A percentile compares a stretch with the other conserved stretches of the same genome.
These are phyloP conservation scores for Octomys mimax DNA, from an alignment of 2,797 vertebrate genomes.

Conservation along the genomic window DNA sequence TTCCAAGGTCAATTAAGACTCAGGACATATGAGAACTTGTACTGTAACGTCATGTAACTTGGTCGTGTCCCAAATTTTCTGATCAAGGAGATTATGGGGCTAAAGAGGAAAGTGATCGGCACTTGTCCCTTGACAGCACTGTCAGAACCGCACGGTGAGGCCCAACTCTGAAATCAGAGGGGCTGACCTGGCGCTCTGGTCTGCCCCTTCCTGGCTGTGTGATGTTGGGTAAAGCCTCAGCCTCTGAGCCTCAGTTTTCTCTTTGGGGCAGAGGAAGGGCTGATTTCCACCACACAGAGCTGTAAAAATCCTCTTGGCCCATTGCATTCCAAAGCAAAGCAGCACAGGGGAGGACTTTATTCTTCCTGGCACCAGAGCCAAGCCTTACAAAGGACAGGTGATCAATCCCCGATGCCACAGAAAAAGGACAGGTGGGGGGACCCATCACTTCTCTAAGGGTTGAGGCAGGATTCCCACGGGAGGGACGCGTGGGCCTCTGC, in stretches of 20 bases:
- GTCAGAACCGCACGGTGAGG: neutral
- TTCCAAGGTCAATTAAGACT: too few relatives aligned
- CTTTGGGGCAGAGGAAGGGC: neutral
- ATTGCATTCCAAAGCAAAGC: neutral
- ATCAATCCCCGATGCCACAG: too few relatives aligned
- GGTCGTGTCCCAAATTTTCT: too few relatives aligned
- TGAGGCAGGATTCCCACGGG: neutral
- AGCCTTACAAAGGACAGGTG: slow-evolving; percentile 22
- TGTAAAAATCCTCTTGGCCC: neutral
- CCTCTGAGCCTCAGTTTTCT: slow-evolving; percentile 43
- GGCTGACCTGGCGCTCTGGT: neutral
- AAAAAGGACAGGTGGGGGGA: neutral
- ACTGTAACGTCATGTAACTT: too few relatives aligned
- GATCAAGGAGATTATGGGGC: too few relatives aligned
- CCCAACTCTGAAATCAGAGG: neutral
- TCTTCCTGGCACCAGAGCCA: neutral
- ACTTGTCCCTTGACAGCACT: neutral
- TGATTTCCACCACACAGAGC: neutral
- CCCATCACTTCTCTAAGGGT: neutral
- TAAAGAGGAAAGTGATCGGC: too few relatives aligned
- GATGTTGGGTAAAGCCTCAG: neutral
- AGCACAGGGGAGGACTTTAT: neutral
- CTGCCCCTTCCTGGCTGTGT: slow-evolving; percentile 16
- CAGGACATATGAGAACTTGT: too few relatives aligned
- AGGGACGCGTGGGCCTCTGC: neutral